Base-by-base conservation (phyloP, 2,797 vertebrate species). In the Sebastes oblongus region DNA sequence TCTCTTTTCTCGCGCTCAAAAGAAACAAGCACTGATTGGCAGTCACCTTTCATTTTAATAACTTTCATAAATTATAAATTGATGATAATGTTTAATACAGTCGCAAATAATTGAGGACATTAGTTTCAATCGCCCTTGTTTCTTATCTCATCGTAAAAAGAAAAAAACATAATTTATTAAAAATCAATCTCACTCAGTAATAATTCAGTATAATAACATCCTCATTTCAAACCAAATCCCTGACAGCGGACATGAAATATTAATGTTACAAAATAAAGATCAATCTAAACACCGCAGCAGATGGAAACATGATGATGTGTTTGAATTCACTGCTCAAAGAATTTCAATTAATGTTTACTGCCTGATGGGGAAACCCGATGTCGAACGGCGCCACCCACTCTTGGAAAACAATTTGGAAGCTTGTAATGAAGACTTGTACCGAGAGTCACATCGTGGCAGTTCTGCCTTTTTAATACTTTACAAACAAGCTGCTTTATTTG, bases 211-310 rank as follows among this genome's bases (percentile, higher is more conserved):
- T 27, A 29, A 67, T 66, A 46, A 71, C 36, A 11, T 75, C 80
- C 78, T 70, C 50, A 27, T 83, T 84, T 72, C 77, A 68, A 72
- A 74, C 39, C 25, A 60, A 77, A 72, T 64, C 56, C 66, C 72
- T 42, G 69, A 77, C 22, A 42, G 72, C 74, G 56, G 50, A 65
- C 64, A 76, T 82, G 0, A 89, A 88, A 86, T 60, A 80, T 74
- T 80, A 69, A 86, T 78, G 58, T 27, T n/a, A 78, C 73, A 83
- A 85, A 82, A 69, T 62, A 71, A 81, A 77, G 69, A 85, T 85
- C 22, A 68, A 66, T 78, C 29, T 50, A 36, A 73, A 66, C 32
- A 58, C 29, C 24, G 16, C 14, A 39, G 66, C 42, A 67, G 55
- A 74, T 76, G 52, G 80, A 77, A 80, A 83, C 71, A 72, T 10